These are phyloP conservation scores for Pteropus rufus DNA, from an alignment of 2,797 vertebrate genomes.

Conservation along the genomic window DNA sequence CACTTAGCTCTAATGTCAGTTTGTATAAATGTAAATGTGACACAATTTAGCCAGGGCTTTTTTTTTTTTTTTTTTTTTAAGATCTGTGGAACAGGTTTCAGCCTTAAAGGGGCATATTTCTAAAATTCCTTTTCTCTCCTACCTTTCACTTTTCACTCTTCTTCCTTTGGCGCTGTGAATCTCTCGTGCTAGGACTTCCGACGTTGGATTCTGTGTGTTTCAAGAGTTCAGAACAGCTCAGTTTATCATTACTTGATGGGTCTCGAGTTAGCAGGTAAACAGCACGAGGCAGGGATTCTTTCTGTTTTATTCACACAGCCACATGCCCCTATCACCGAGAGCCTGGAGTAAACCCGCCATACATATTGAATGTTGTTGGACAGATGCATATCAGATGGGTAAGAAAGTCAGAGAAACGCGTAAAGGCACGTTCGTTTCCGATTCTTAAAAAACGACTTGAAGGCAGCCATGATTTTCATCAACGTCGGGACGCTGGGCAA, in stretches of 20 bases:
- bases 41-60: background rate
- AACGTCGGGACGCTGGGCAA: background rate
- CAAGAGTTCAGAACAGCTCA: background rate
- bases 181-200: background rate
- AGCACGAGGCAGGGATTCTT: background rate
- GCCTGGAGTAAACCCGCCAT: background rate
- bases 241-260: background rate
- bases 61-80: background rate
- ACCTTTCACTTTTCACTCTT: background rate
- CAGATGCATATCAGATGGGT: background rate
- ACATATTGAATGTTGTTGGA: background rate
- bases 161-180: too few species aligned
- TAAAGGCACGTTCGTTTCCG: background rate
- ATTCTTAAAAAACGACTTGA: background rate
- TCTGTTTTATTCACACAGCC: background rate
- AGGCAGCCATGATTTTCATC: background rate
- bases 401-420: background rate
- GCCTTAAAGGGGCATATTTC: background rate
- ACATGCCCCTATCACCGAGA: background rate
- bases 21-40: background rate
- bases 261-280: background rate
- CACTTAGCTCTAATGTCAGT: background rate
- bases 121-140: background rate
- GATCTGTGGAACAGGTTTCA: background rate
- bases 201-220: background rate